Base-by-base conservation (phyloP, 2,888 invertebrate genomes). In the Neria commutata region DNA sequence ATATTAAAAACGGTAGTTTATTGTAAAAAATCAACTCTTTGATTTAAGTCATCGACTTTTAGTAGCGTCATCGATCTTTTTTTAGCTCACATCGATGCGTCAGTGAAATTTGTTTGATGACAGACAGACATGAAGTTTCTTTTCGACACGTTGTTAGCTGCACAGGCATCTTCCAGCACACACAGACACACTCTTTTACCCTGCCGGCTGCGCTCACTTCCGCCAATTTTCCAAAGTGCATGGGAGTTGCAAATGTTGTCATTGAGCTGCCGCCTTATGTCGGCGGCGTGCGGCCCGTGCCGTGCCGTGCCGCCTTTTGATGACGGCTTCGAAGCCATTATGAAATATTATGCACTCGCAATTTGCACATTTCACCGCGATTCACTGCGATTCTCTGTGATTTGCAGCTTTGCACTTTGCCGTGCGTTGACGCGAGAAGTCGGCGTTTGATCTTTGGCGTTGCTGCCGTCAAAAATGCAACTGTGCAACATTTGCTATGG, bases 391-490 rank as follows among this genome's bases (percentile, higher is more conserved):
- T 46, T 29, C 29, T 52, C 24, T 47, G 54, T 62, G 56, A 59
- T 59, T 59, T 62, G 56, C 56, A 52, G 54, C 57, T 54, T 62
- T 62, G 59, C 62, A 62, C 62, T 59, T 57, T 62, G 62, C 48
- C 56, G 59, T 34, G 54, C n/a, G 34, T 48, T 59, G 54, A 56
- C 58, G 53, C 58, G 49, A 40, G 46, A 56, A 56, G 33, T 50
- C 50, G 45, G 51, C 56, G 53, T 62, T 62, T 62, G 62, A 58
- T 62, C 62, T 58, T 62, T 62, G 45, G 53, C 62, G 56, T 57
- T 57, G 8, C 42, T 17, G 21, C 42, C n/a, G 42, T 6, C 2
- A 17, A 42, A 42, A 42, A 5, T 11, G 19, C 42, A 8, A 6
- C n/a, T n/a, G 10, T n/a, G 14, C 16, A 8, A 19, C 42, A 6